phyloP scores from a whole-genome alignment of 2,797 vertebrate genomes.

The Tapera naevia region DNA sequence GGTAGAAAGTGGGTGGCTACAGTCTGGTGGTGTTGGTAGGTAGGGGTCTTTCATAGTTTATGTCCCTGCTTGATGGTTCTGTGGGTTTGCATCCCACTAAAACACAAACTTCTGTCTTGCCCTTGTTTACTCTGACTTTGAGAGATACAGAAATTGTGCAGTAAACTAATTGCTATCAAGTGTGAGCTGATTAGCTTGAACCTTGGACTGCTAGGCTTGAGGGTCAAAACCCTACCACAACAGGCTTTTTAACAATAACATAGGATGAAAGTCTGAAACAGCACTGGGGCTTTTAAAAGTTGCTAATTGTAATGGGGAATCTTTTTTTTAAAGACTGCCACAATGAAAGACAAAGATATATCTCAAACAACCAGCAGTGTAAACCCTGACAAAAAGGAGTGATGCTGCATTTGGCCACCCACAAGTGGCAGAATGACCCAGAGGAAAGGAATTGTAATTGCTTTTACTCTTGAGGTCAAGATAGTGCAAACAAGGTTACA shows the following conservation, averaged over 20 bases:
- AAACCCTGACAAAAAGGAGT: neutral
- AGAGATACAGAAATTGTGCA: neutral
- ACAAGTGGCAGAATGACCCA: neutral
- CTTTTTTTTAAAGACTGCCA: neutral
- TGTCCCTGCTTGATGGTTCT: neutral
- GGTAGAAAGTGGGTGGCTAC: neutral
- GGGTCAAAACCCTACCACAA: neutral
- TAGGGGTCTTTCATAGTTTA: neutral
- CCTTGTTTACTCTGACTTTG: neutral
- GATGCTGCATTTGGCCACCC: neutral
- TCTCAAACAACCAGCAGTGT: neutral
- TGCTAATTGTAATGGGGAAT: neutral
- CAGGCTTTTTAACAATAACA: neutral
- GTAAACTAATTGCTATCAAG: neutral
- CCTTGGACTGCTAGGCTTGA: neutral
- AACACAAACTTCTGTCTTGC: neutral
- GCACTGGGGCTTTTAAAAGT: neutral
- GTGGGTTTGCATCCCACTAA: neutral
- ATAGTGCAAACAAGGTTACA: neutral
- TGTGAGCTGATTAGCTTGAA: neutral
- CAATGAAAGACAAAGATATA: neutral
- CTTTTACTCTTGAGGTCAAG: neutral
- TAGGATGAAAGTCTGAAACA: neutral
- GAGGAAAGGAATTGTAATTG: neutral
- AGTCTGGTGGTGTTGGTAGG: accelerated